Percentiles rank a stretch among this genome's conserved stretches.
Evolutionary conservation across 2,888 invertebrate species (phyloP).

Genomic region (Neoaliturus tenellus): DNA sequence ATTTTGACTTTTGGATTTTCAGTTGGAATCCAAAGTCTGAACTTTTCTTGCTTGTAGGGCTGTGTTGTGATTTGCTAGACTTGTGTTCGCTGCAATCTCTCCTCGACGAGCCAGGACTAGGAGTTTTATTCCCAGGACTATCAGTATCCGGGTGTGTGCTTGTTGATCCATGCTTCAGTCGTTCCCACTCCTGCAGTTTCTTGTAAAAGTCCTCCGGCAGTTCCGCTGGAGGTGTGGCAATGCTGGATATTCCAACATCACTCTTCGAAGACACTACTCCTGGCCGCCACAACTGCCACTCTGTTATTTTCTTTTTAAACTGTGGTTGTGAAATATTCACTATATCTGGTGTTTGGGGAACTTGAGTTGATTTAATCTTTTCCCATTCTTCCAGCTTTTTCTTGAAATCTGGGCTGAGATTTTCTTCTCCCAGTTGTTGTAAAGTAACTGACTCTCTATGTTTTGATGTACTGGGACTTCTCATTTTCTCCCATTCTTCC

Average conservation of each 20-base stretch:
- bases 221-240: conserved; percentile 47
- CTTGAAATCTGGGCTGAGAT: conserved; percentile 86
- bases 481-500: conserved; percentile 75
- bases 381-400: conserved; percentile 94
- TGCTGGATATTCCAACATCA: conserved; percentile 59
- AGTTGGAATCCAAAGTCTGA: conserved; percentile 53
- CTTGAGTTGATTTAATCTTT: conserved; percentile 77
- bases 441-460: conserved; percentile 58
- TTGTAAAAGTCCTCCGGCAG: conserved; percentile 71
- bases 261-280: conserved; percentile 53
- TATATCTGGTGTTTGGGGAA: conserved; percentile 60
- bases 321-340: conserved; percentile 64
- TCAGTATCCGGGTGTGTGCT: conserved; percentile 35
- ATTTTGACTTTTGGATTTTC: conserved; percentile 62
- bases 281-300: conserved; percentile 79
- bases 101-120: conserved; percentile 70
- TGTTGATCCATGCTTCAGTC: conserved; percentile 53
- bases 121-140: conserved; percentile 59
- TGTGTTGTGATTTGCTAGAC: conserved; percentile 43
- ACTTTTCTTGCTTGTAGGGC: conserved; percentile 47
- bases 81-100: conserved; percentile 51
- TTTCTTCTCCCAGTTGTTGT: conserved; percentile 77
- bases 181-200: conserved; percentile 79
- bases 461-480: conserved; percentile 51
- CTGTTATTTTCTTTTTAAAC: conserved; percentile 74